Percentiles rank a stretch among this genome's conserved stretches.
Conservation (phyloP, 2,797 vertebrate species). For the Pseudochirops cupreus region DNA sequence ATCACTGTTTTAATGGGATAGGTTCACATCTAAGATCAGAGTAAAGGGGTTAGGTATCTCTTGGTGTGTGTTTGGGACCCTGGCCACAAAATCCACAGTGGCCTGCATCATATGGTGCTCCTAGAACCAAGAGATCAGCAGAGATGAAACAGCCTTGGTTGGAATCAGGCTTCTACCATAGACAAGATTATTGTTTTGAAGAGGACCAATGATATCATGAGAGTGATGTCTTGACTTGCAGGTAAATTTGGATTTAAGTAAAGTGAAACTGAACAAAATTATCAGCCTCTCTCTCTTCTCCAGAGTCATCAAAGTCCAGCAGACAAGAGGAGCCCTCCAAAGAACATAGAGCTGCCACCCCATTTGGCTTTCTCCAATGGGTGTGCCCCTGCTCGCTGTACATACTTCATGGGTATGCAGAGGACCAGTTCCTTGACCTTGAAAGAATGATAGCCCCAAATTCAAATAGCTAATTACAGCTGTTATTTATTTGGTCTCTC, state of each 20-base stretch:
- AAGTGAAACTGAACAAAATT: neutral
- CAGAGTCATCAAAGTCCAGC: neutral
- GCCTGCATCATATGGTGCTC: slow-evolving; percentile 93
- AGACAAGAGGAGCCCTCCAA: slow-evolving; percentile 86
- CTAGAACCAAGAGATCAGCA: slow-evolving; percentile 93
- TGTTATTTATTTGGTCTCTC: slow-evolving; percentile 91
- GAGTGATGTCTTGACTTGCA: neutral
- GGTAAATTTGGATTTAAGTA: neutral
- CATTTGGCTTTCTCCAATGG: slow-evolving; percentile 91
- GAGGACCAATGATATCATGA: neutral
- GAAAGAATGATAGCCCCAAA: slow-evolving; percentile 86
- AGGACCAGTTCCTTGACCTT: slow-evolving; percentile 90
- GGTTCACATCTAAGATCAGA: slow-evolving; percentile 90
- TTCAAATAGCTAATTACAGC: slow-evolving; percentile 87
- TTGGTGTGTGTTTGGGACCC: neutral
- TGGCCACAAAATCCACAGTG: slow-evolving; percentile 81
- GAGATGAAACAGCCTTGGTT: slow-evolving; percentile 83
- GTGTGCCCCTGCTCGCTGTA: slow-evolving; percentile 87
- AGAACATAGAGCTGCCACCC: slow-evolving; percentile 92
- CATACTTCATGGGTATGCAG: slow-evolving; percentile 92
- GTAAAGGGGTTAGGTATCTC: slow-evolving; percentile 89
- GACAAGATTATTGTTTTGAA: slow-evolving; percentile 82
- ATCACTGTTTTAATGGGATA: slow-evolving; percentile 87
- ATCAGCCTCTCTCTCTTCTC: neutral
- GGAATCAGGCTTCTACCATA: slow-evolving; percentile 89